These are phyloP conservation scores for Dicaeum eximium DNA, from an alignment of 2,113 vertebrate genomes.

Conservation along the genomic window DNA sequence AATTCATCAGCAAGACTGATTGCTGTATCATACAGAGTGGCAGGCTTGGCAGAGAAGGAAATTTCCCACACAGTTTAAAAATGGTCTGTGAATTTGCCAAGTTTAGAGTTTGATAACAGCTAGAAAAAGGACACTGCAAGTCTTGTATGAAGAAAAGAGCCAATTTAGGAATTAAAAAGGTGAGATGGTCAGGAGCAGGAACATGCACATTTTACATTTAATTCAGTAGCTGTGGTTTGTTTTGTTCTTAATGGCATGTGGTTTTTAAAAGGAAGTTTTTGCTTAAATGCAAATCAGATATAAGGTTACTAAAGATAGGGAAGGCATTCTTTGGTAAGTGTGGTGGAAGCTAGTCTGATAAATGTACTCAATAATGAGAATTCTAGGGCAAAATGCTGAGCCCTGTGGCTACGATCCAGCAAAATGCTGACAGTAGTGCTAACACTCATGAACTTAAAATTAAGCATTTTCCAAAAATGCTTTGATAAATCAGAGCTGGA, in stretches of 20 bases:
- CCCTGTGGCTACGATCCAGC: neutral
- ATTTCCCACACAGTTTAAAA: conserved; percentile 37
- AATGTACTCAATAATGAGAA: neutral
- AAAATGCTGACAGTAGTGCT: neutral
- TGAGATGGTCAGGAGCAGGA: neutral
- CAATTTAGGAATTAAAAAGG: neutral
- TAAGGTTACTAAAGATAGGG: neutral
- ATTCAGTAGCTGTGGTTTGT: neutral
- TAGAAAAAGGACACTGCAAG: neutral
- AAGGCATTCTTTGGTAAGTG: neutral
- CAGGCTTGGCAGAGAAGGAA: conserved; percentile 15
- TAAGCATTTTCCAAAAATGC: neutral
- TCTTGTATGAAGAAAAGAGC: conserved; percentile 4
- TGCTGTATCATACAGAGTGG: conserved; percentile 7
- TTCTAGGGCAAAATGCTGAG: neutral
- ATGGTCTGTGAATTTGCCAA: neutral
- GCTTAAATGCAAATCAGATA: conserved; percentile 41
- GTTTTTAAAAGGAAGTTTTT: conserved; percentile 29
- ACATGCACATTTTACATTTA: neutral
- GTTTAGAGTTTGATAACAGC: conserved; percentile 10
- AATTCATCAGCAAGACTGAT: conserved; percentile 43
- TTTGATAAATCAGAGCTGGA: neutral
- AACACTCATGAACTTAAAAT: neutral
- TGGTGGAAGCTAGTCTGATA: neutral
- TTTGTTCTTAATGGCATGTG: neutral